Percentiles rank a stretch among this genome's conserved stretches.
Conservation (phyloP, 2,888 invertebrate genomes). For the Leucania comma region DNA sequence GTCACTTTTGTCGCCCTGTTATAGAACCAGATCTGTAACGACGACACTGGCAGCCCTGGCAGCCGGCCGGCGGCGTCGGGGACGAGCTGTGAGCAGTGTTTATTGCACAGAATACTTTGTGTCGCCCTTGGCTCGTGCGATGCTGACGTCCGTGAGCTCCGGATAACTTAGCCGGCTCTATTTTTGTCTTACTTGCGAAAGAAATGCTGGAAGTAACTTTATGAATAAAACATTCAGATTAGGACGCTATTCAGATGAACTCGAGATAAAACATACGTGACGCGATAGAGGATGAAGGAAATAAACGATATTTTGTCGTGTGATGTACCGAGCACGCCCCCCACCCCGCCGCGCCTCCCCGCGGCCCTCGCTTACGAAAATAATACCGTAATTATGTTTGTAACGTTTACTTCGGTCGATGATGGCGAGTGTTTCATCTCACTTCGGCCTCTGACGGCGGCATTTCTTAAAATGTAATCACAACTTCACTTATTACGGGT, state of each 20-base stretch:
- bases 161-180: background rate
- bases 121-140: background rate
- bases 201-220: constrained; percentile 11
- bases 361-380: constrained; percentile 1
- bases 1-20: background rate
- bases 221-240: constrained; percentile 54
- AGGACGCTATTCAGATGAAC: constrained; percentile 30
- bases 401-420: constrained; percentile 53
- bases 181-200: constrained; percentile 15
- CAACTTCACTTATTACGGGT: constrained; percentile 59
- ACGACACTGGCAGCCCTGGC: too few species aligned
- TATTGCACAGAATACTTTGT: background rate
- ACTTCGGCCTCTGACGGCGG: constrained; percentile 59
- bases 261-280: constrained; percentile 46
- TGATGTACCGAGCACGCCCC: constrained; percentile 8
- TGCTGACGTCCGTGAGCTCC: background rate
- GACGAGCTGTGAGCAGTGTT: background rate
- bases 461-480: constrained; percentile 68
- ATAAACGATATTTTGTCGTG: constrained; percentile 21
- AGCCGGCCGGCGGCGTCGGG: background rate
- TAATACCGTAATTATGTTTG: constrained; percentile 62
- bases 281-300: constrained; percentile 29
- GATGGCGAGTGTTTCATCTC: constrained; percentile 64
- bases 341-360: background rate
- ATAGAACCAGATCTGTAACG: background rate